Evolutionary conservation across 2,797 vertebrate species (phyloP), one percentile per base, ranked within the genome.

Genomic region (Cossypha caffra): DNA sequence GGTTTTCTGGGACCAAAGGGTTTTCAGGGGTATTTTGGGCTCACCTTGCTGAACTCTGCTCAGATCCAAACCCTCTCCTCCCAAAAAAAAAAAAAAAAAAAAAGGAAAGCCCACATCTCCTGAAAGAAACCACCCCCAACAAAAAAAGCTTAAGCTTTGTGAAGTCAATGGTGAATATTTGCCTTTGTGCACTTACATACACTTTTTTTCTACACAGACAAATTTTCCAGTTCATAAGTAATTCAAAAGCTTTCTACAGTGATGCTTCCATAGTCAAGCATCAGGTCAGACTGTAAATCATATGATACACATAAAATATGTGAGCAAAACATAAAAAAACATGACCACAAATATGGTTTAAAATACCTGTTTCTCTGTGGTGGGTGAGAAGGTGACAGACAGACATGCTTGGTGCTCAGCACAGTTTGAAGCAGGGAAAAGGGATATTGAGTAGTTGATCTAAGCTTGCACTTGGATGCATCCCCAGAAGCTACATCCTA

Each of bases 231-330:
- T 80, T 90, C 42, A 54, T 69, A 62, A 29, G 71, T 74, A 76
- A 93, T 84, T 88, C 76, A 67, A 79, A 84, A 96, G 10, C 37
- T 92, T 85, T 57, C 52, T 95, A 73, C 59, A 58, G 20, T 50
- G 48, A 90, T 71, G 73, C 29, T 92, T 94, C 78, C 47, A 50
- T 29, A 77, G 63, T 69, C 75, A 94, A 67, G 37, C 75, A 94
- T 57, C 28, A 81, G 38, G 54, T 61, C 29, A 63, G 21, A 21
- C 37, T 12, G 21, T 35, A 80, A 68, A 73, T n/a, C 10, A 37
- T 37, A 20, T 1, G 5, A 63, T n/a, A 38, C 54, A 74, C 24
- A 83, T 38, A 89, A 90, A 91, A 76, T 66, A 80, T 7, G 18
- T 40, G 18, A 57, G 47, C 11, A 24, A 16, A 51, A 73, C 26